Base-by-base conservation (phyloP, 2,113 vertebrate species). In the Mobula hypostoma region DNA sequence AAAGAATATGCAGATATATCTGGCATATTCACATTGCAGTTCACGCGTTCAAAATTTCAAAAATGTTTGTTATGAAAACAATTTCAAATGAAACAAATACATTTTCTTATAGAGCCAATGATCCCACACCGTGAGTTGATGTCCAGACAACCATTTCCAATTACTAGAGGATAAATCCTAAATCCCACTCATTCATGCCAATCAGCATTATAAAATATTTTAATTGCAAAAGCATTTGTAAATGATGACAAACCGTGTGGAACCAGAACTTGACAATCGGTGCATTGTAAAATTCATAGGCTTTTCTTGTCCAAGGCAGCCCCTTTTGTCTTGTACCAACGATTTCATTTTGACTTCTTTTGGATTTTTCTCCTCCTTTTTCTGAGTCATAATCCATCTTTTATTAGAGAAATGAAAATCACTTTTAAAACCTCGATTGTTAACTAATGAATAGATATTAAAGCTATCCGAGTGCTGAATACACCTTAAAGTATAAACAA, bases 221-320 rank as follows among this genome's bases (percentile, higher is more conserved):
- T 90, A 90, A 90, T 76, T 74, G 40, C 5, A 17, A 61, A 74
- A 56, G 11, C 40, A 74, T n/a, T 12, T 17, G 29, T 94, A n/a
- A 40, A n/a, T 29, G 58, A 15, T 15, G 27, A 98, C 98, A 92
- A 96, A 99, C 99, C 95, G 98, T 98, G 95, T 99, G 98, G 96
- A 98, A 99, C 98, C 98, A 99, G 96, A 99, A 99, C 95, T 99
- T 99, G 96, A 99, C 99, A 95, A 99, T 98, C 7, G 99, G 99
- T 85, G 99, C 98, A 0, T 96, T 98, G 97, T 99, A 99, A 97
- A 99, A 99, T 94, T 99, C 98, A 94, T 98, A 98, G 94, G 99
- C 94, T 96, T 97, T 98, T 92, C 96, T 97, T 90, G 97, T 97
- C 95, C 96, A 96, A 9, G 97, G 96, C 32, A 98, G 95, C 74